Conservation (phyloP, 2,113 vertebrate species). For the Chloroceryle aenea region DNA sequence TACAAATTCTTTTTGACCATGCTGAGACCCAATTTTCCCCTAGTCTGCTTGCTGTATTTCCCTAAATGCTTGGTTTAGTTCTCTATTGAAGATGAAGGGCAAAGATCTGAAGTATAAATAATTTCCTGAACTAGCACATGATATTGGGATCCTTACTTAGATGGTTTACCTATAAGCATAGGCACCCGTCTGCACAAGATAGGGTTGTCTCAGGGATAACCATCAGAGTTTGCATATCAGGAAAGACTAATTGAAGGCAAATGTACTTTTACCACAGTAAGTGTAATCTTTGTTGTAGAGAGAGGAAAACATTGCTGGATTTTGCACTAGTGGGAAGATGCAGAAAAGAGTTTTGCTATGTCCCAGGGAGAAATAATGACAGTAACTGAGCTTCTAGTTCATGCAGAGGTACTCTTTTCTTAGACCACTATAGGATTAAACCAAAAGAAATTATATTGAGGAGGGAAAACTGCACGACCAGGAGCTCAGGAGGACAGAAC, state of each 20-base stretch:
- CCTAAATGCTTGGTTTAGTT: neutral
- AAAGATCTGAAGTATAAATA: neutral
- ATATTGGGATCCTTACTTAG: neutral
- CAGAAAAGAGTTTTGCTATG: neutral
- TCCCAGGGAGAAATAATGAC: neutral
- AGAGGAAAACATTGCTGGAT: neutral
- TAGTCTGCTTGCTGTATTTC: neutral
- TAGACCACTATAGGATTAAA: neutral
- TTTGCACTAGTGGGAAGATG: neutral
- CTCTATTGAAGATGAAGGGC: neutral
- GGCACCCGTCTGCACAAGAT: neutral
- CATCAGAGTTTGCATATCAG: neutral
- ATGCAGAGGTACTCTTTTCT: neutral
- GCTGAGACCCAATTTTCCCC: neutral
- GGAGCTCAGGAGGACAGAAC: neutral
- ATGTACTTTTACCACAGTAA: neutral
- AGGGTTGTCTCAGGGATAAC: neutral
- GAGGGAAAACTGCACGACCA: neutral
- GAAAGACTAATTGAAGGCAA: neutral
- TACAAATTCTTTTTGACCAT: slow-evolving; percentile 2
- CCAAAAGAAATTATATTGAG: neutral
- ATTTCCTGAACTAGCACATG: neutral
- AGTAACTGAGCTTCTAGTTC: neutral
- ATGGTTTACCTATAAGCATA: neutral
- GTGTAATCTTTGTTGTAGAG: neutral